These are phyloP conservation scores for Odocoileus virginianus DNA, from an alignment of 2,113 vertebrate species.

Conservation along the genomic window DNA sequence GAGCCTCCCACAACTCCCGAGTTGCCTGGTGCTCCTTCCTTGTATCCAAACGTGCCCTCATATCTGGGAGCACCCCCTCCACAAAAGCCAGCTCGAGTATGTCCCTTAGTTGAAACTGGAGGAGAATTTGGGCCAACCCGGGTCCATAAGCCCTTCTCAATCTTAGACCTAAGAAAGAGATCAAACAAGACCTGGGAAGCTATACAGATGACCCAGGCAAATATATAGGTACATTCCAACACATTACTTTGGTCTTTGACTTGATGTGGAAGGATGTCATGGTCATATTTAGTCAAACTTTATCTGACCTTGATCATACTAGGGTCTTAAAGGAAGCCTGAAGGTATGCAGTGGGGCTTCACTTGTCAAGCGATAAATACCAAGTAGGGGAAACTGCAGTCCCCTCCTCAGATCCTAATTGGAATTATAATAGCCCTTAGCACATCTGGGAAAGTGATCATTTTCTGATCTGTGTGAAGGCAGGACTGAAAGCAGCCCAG, in stretches of 20 bases:
- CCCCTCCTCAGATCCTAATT: background rate
- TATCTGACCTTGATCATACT: background rate
- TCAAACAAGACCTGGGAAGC: background rate
- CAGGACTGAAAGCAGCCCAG: background rate
- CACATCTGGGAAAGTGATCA: background rate
- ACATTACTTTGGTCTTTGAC: background rate
- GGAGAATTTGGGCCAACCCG: background rate
- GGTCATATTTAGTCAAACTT: background rate
- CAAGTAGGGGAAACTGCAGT: background rate
- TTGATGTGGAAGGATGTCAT: background rate
- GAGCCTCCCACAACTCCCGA: background rate
- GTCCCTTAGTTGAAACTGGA: background rate
- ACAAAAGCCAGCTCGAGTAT: background rate
- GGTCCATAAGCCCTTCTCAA: background rate
- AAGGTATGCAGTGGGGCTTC: background rate
- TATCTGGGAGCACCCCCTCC: background rate
- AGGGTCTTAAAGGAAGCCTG: background rate
- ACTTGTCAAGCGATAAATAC: background rate
- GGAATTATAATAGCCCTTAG: background rate
- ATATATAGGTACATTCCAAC: background rate
- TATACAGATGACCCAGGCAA: background rate
- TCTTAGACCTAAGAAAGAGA: background rate
- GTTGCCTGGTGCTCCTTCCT: background rate
- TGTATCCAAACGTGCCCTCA: background rate
- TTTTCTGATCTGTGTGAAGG: background rate